Evolutionary conservation across 23 tunicate species (phyloP).

Genomic region (Corella eumyota): DNA sequence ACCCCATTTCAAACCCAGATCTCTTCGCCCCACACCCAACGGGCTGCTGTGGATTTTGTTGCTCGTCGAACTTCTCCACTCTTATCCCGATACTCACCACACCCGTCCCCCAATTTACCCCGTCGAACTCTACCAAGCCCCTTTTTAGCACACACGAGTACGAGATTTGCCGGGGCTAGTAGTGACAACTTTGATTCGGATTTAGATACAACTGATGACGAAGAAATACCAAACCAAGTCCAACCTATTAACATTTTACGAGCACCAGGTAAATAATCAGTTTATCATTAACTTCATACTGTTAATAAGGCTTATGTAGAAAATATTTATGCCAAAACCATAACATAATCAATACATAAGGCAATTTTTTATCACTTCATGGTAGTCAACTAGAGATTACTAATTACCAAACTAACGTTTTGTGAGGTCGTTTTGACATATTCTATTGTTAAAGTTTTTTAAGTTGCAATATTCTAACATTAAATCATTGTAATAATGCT

Average conservation of each 20-base stretch:
- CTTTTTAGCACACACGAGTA: neutral
- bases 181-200: slow-evolving; percentile 60
- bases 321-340: no score
- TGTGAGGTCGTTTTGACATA: no score
- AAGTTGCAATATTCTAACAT: no score
- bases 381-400: no score
- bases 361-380: no score
- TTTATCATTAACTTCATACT: neutral
- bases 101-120: slow-evolving; percentile 11
- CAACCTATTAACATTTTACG: no score
- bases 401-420: no score
- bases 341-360: no score
- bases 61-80: slow-evolving; percentile 14
- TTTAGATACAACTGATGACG: slow-evolving; percentile 15
- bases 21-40: slow-evolving; percentile 2
- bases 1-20: slow-evolving; percentile 8
- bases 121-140: slow-evolving; percentile 11
- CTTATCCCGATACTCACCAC: slow-evolving; percentile 27
- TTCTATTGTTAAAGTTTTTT: no score
- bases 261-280: no score
- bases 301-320: neutral
- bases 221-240: no score
- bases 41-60: slow-evolving; percentile 9
- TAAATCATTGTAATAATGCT: no score
- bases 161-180: slow-evolving; percentile 5